A percentile compares a stretch with the other conserved stretches of the same genome.
Conservation (phyloP, 2,797 vertebrate species). For the Bovichtus variegatus region DNA sequence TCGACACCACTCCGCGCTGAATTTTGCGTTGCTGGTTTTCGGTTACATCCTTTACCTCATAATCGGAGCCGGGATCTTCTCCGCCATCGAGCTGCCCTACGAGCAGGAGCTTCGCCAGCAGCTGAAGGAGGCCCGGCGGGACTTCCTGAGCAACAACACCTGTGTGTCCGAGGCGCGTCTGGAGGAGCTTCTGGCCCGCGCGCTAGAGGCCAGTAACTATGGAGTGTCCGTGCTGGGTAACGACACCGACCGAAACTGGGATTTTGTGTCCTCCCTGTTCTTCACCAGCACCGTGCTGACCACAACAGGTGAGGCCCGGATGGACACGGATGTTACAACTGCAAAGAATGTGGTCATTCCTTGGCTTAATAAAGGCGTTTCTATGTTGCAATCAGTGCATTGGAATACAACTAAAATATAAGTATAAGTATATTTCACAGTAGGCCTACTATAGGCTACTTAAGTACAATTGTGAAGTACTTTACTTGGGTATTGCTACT, state of each 20-base stretch:
- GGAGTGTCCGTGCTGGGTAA: slow-evolving; percentile 93
- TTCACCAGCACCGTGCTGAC: slow-evolving; percentile 97
- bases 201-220: slow-evolving; percentile 93
- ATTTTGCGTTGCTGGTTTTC: slow-evolving; percentile 86
- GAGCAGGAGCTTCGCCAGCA: slow-evolving; percentile 89
- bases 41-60: slow-evolving; percentile 90
- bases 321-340: background rate
- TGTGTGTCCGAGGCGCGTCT: slow-evolving; percentile 91
- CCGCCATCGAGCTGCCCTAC: slow-evolving; percentile 92
- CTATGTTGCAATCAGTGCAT: background rate
- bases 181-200: slow-evolving; percentile 88
- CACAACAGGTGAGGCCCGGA: slow-evolving; percentile 90
- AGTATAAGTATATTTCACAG: no score
- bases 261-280: slow-evolving; percentile 96
- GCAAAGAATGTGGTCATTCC: background rate
- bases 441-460: no score
- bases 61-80: slow-evolving; percentile 93
- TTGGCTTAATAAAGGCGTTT: background rate
- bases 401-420: no score
- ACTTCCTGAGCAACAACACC: slow-evolving; percentile 89
- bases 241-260: slow-evolving; percentile 90
- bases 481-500: no score
- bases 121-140: slow-evolving; percentile 83
- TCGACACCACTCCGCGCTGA: slow-evolving; percentile 85
- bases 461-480: no score